Conservation (phyloP, 2,797 vertebrate genomes). For the Lithobates sylvaticus region DNA sequence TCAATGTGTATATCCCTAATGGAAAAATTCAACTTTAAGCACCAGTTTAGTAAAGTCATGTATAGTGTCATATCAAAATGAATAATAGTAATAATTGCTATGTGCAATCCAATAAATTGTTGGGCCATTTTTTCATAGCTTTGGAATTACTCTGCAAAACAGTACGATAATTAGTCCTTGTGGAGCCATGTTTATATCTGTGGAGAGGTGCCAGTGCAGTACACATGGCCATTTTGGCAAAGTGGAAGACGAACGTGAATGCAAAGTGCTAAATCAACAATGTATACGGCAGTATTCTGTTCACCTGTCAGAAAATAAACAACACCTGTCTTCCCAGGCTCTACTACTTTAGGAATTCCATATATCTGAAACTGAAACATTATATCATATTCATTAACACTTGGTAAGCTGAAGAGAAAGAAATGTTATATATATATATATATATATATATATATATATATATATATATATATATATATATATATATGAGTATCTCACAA, state of each 20-base stretch:
- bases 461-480: too few relatives aligned
- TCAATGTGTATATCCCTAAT: neutral
- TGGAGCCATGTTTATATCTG: neutral
- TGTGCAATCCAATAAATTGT: neutral
- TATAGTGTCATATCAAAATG: neutral
- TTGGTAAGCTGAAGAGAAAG: neutral
- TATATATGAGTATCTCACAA: too few relatives aligned
- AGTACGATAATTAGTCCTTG: neutral
- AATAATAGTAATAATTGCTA: neutral
- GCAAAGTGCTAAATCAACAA: neutral
- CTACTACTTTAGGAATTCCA: neutral
- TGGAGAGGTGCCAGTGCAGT: neutral
- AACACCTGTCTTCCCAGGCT: neutral
- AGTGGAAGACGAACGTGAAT: neutral
- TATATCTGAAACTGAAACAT: neutral
- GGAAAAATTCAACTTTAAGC: neutral
- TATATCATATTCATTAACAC: neutral
- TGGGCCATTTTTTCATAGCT: neutral
- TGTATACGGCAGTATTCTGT: neutral
- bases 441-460: too few relatives aligned
- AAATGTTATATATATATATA: too few relatives aligned
- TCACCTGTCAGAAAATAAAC: conserved; percentile 1
- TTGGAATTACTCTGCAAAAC: neutral
- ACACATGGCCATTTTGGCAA: neutral
- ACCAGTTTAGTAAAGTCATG: neutral